These are phyloP conservation scores for Syngnathus acus DNA, from an alignment of 2,797 vertebrate species.

Conservation along the genomic window DNA sequence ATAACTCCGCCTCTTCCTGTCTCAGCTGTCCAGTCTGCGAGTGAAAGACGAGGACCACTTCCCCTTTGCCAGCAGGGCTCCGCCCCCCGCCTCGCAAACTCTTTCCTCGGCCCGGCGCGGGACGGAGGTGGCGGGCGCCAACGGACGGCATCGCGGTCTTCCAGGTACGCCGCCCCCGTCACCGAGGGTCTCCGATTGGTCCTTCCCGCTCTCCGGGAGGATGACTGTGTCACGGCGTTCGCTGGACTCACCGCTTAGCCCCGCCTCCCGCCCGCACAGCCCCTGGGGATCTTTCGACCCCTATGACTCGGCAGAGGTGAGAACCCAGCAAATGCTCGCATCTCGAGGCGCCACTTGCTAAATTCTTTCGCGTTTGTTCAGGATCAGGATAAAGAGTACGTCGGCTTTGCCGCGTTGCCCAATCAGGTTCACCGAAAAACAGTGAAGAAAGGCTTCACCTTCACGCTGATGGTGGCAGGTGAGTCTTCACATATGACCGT, in stretches of 20 bases:
- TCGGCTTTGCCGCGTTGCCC: constrained; percentile 80
- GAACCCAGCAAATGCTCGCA: not conserved
- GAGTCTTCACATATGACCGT: constrained; percentile 9
- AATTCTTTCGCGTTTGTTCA: constrained; percentile 21
- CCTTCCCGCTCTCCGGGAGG: constrained; percentile 36
- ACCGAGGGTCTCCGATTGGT: constrained; percentile 13
- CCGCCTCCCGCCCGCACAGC: constrained; percentile 71
- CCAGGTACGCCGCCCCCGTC: not conserved
- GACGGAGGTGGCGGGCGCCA: no score
- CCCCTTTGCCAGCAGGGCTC: constrained; percentile 75
- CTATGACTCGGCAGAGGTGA: constrained; percentile 87
- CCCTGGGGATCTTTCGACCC: constrained; percentile 86
- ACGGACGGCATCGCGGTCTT: no score
- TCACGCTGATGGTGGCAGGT: constrained; percentile 83
- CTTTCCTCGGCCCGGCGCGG: constrained; percentile 5
- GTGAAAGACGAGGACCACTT: constrained; percentile 78
- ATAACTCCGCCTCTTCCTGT: constrained; percentile 6
- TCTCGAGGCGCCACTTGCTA: no score
- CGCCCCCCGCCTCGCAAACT: constrained; percentile 30
- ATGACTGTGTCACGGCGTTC: constrained; percentile 60
- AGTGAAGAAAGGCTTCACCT: constrained; percentile 82
- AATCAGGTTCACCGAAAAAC: constrained; percentile 83
- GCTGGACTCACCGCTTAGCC: constrained; percentile 74
- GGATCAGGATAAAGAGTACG: constrained; percentile 80
- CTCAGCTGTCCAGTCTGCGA: constrained; percentile 62